Conservation (phyloP, 1,140 invertebrate genomes). For the Hyles vespertilio region DNA sequence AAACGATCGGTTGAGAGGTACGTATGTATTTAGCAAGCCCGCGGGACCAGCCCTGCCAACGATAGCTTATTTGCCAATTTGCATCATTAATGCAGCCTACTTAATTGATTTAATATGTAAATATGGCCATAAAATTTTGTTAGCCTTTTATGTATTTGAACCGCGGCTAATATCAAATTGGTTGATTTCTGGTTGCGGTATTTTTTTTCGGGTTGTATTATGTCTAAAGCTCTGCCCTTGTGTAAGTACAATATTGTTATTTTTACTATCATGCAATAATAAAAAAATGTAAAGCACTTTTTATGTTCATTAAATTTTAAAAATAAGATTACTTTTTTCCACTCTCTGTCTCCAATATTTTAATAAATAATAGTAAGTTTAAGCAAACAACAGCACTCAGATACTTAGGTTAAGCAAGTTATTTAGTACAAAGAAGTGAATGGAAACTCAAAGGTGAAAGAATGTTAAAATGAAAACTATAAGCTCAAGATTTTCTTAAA, state of each 20-base stretch:
- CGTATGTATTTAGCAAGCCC: constrained; percentile 4
- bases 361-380: too few relatives aligned
- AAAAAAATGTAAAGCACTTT: too few relatives aligned
- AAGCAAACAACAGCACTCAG: too few relatives aligned
- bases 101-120: constrained; percentile 58
- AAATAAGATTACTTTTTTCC: too few relatives aligned
- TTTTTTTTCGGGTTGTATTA: too few relatives aligned
- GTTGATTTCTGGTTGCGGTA: neutral
- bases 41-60: constrained; percentile 2
- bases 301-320: too few relatives aligned
- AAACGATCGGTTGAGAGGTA: constrained; percentile 32
- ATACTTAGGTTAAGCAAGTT: too few relatives aligned
- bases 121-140: constrained; percentile 37
- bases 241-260: too few relatives aligned
- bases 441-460: constrained; percentile 2
- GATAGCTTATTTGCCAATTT: constrained; percentile 11
- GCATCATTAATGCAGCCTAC: constrained; percentile 39
- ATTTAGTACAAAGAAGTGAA: too few relatives aligned
- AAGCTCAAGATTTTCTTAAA: constrained; percentile 26
- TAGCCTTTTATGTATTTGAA: constrained; percentile 18
- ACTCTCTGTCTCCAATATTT: too few relatives aligned
- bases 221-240: too few relatives aligned
- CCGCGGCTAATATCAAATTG: neutral
- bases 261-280: too few relatives aligned
- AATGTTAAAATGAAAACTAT: constrained; percentile 20